Evolutionary conservation across 2,797 vertebrate genomes (phyloP).

Genomic region (Aphelocoma californica): DNA sequence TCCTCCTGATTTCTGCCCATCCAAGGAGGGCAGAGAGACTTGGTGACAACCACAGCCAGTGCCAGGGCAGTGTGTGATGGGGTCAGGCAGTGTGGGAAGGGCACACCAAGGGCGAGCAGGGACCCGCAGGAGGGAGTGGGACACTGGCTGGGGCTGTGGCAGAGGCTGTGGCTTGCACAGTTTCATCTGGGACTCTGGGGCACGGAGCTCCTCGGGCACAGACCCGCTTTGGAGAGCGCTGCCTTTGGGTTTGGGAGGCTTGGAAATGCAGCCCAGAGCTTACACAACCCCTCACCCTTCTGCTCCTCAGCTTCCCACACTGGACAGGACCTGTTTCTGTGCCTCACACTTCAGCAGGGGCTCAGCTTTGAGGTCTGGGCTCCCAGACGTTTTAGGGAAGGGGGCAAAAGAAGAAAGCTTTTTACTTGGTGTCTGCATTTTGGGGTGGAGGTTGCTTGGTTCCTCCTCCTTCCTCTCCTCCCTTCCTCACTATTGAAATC

Average conservation of each 20-base stretch:
- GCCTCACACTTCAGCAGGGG: neutral
- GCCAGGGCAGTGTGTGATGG: rapidly evolving
- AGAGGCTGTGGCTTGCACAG: neutral
- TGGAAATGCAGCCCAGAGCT: neutral
- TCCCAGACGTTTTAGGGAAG: neutral
- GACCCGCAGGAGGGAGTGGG: neutral
- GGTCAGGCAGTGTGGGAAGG: neutral
- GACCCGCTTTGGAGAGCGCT: rapidly evolving
- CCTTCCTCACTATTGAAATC: neutral
- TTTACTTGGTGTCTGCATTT: neutral
- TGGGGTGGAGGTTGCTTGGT: neutral
- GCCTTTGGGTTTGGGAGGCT: neutral
- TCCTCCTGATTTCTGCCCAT: neutral
- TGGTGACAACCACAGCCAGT: rapidly evolving
- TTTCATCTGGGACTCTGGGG: neutral
- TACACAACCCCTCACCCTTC: neutral
- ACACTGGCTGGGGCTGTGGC: neutral
- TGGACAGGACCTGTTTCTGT: neutral
- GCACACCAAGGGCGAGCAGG: neutral
- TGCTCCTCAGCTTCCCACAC: neutral
- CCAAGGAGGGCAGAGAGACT: neutral
- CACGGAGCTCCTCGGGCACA: neutral
- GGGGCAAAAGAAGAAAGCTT: too few relatives aligned
- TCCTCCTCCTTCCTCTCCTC: neutral
- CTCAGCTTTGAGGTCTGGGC: neutral